Percentiles rank a stretch among this genome's conserved stretches.
phyloP scores from a whole-genome alignment of 2,888 invertebrate species.

The Diarsia rubi region DNA sequence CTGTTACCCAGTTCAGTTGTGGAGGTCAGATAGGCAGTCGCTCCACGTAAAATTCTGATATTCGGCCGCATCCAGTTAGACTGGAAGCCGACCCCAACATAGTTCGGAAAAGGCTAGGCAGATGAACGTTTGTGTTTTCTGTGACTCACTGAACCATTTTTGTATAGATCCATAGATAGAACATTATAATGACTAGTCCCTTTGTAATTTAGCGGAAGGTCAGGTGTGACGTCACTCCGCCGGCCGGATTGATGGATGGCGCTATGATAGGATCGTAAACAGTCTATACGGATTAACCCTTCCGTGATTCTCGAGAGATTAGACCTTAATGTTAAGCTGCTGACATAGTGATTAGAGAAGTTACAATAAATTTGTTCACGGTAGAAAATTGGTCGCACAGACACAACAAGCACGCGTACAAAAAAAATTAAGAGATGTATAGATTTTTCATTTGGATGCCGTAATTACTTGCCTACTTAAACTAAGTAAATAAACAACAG shows the following conservation, averaged over 20 bases:
- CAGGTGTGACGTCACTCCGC: slow-evolving; percentile 52
- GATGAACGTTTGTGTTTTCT: not conserved
- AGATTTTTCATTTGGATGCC: not conserved
- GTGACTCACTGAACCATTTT: not conserved
- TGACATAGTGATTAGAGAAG: slow-evolving; percentile 2
- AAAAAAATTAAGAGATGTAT: not conserved
- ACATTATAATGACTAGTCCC: slow-evolving; percentile 29
- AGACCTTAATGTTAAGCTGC: slow-evolving; percentile 16
- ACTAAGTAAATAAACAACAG: slow-evolving; percentile 16
- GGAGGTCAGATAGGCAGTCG: not conserved
- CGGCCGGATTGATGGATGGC: slow-evolving; percentile 68
- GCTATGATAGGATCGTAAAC: slow-evolving; percentile 58
- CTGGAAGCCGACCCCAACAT: not conserved
- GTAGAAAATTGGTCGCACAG: not conserved
- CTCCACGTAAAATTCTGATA: not conserved
- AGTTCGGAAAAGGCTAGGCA: not conserved
- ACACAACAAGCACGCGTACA: not conserved
- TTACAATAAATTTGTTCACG: not conserved
- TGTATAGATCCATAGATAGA: not conserved
- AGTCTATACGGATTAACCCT: slow-evolving; percentile 50
- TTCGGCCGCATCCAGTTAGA: not conserved
- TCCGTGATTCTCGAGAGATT: slow-evolving; percentile 44
- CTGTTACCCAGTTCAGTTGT: not conserved
- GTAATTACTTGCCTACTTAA: not conserved
- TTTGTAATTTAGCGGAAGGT: slow-evolving; percentile 70